Evolutionary conservation across 2,888 invertebrate species (phyloP), one percentile per base, ranked within the genome.

Genomic region (Capitulum mitella): DNA sequence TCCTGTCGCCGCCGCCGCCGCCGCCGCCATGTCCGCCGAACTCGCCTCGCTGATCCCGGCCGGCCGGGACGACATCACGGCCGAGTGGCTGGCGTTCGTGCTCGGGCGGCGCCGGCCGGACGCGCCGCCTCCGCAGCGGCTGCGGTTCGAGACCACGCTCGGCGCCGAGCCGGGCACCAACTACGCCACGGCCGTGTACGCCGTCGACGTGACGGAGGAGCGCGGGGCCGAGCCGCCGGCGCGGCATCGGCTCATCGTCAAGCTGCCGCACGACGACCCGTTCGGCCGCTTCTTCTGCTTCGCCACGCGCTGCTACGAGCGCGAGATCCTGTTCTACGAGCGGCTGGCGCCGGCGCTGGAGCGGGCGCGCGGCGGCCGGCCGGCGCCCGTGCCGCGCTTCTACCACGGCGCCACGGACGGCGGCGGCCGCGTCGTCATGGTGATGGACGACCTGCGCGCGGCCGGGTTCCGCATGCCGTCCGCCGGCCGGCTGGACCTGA

Each of bases 181-280:
- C 76, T 76, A 76, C 46, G 76, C 76, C 76, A 76, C 76, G 3
- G 46, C 76, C 46, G 76, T 76, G 46, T 76, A 76, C 48, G 76
- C 76, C 6, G 32, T 76, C 16, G 46, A 46, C 29, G 76, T 76
- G 3, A 46, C 26, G 10, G 22, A 0, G 1, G 43, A 43, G 5
- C 51, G 19, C 54, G 48, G 48, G 6, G 16, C 48, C 48, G 48
- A 48, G 26, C 22, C 22, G 54, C 22, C 26, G 54, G 26, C 19
- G 26, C 61, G 29, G n/a, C 46, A n/a, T 19, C 46, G 76, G 6
- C 76, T 76, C 29, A 76, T 76, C 76, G 32, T 76, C 76, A 76
- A 76, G 26, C 76, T 76, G 46, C 76, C 76, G 76, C 76, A 76
- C 32, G 46, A 76, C 76, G 76, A 76, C 76, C 48, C 48, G 43